These are phyloP conservation scores for Hydrochoerus hydrochaeris DNA, from an alignment of 2,113 vertebrate genomes.

Conservation along the genomic window DNA sequence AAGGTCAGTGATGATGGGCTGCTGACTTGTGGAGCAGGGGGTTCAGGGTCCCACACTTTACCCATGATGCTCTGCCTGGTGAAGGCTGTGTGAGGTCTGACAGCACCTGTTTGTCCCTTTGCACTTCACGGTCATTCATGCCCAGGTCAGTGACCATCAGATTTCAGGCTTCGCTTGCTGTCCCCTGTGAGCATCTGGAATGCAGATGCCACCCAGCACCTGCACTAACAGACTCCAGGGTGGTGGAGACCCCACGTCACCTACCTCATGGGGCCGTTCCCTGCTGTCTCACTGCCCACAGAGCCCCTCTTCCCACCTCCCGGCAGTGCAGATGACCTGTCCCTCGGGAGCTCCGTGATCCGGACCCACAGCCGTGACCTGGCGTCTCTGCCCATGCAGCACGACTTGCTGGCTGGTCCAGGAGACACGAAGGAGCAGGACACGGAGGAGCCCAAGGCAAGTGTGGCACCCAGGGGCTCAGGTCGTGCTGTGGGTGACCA, in stretches of 20 bases:
- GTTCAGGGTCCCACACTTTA: not conserved
- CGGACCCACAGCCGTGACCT: not conserved
- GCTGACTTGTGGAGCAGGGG: not conserved
- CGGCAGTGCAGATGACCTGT: not conserved
- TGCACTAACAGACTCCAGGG: accelerated
- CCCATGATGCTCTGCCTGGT: accelerated
- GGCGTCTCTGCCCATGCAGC: not conserved
- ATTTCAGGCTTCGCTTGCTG: not conserved
- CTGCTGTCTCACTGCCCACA: not conserved
- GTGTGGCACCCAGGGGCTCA: not conserved
- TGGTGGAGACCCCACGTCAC: accelerated
- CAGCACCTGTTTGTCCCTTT: accelerated
- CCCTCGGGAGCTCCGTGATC: not conserved
- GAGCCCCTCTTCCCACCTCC: not conserved
- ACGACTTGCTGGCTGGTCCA: accelerated
- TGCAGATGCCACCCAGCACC: not conserved
- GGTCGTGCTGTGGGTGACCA: not conserved
- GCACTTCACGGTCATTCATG: not conserved
- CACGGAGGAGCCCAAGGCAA: conserved; percentile 22
- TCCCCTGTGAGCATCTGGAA: not conserved
- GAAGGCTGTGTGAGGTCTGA: not conserved
- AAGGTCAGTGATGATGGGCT: accelerated
- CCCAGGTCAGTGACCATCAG: not conserved
- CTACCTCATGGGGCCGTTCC: not conserved
- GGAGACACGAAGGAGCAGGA: not conserved